Base-by-base conservation (phyloP, 2,797 vertebrate species). In the Syngnathus rostellatus region DNA sequence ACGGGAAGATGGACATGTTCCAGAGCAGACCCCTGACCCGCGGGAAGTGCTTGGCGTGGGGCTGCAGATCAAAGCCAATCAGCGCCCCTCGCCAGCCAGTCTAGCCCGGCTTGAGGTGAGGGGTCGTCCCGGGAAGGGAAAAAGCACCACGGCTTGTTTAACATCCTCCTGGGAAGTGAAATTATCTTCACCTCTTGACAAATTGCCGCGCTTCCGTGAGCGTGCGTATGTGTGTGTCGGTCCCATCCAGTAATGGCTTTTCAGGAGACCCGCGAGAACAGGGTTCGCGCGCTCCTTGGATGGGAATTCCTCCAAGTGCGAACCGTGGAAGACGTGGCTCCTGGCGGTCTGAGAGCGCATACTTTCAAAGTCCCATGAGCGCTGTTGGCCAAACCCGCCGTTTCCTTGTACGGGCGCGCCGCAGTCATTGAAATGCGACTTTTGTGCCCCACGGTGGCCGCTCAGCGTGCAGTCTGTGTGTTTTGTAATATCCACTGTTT, bases 21-120 rank as follows among this genome's bases (percentile, higher is more conserved):
- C 89, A 92, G 91, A 90, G 75, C 59, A 37, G 83, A 90, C 89
- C 90, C 82, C 68, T 86, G 86, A 87, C 88, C 90, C 21, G 81
- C 84, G 89, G 90, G 90, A 91, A 91, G 89, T 88, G 85, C 87
- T 89, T 88, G 86, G 82, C 68, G 80, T 74, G 81, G 72, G 80
- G 78, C 10, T 81, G 82, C 67, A 87, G 89, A 91, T 92, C 90
- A 92, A 91, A 91, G 90, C 85, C 86, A 87, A 88, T 91, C 88
- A 85, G 86, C 88, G 89, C 89, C 87, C 81, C 88, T 53, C 69
- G 90, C 87, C 90, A 89, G 84, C 2, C 65, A 86, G 90, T 90
- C 87, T 89, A 72, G 85, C 81, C 85, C 57, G 69, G 21, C 65
- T 83, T 75, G 68, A 84, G 88, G 88, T 88, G 74, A 84, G 79